phyloP scores from a whole-genome alignment of 2,888 invertebrate species.

The Morinoia aosen region DNA sequence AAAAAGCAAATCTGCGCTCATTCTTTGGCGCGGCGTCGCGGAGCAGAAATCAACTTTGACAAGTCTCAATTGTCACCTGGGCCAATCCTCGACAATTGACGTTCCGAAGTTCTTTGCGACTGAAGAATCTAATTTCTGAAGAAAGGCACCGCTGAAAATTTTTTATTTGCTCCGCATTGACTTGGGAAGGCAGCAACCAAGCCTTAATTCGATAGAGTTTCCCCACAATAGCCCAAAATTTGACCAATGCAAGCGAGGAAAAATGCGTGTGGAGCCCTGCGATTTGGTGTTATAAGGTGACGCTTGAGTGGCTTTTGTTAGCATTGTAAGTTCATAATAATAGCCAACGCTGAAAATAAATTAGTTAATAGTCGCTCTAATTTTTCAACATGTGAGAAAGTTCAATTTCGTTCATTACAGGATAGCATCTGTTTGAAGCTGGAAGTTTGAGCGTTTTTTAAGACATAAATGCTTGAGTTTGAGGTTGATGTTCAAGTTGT shows the following conservation, averaged over 20 bases:
- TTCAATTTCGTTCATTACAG: too few species aligned
- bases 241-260: neutral
- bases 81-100: conserved; percentile 36
- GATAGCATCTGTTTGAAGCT: too few species aligned
- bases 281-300: neutral
- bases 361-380: too few species aligned
- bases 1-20: conserved; percentile 24
- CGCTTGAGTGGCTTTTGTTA: neutral
- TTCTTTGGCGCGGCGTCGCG: neutral
- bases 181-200: conserved; percentile 15
- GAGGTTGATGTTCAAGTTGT: too few species aligned
- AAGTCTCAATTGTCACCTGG: conserved; percentile 14
- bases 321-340: neutral
- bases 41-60: conserved; percentile 21
- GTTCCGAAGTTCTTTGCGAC: conserved; percentile 23
- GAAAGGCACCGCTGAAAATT: neutral
- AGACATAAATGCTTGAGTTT: too few species aligned
- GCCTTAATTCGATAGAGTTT: conserved; percentile 18
- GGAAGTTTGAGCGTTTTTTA: too few species aligned
- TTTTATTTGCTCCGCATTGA: conserved; percentile 32
- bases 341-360: neutral
- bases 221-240: conserved; percentile 30
- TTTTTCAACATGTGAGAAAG: too few species aligned
- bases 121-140: conserved; percentile 21
- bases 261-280: neutral